Evolutionary conservation across 2,888 invertebrate species (phyloP).

Genomic region (Toxonevra muliebris): DNA sequence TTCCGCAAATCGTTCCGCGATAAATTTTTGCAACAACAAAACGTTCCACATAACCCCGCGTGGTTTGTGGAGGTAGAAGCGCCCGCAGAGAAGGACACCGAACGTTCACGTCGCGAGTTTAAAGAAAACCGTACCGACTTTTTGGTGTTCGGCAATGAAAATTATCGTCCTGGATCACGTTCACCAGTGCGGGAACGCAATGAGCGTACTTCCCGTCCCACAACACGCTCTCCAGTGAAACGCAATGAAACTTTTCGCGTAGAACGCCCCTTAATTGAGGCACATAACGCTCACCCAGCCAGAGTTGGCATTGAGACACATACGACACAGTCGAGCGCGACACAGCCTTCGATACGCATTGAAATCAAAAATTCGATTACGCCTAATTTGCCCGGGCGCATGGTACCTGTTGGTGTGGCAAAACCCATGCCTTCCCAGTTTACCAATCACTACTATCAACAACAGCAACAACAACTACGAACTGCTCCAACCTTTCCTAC

Average conservation of each 20-base stretch:
- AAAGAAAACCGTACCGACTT: conserved; percentile 54
- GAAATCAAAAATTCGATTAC: conserved; percentile 63
- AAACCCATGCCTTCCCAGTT: conserved; percentile 60
- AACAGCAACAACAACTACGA: not conserved
- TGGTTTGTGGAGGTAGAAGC: conserved; percentile 64
- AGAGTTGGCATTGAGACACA: conserved; percentile 17
- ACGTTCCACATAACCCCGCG: conserved; percentile 61
- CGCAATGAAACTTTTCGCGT: conserved; percentile 56
- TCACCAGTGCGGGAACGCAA: conserved; percentile 55
- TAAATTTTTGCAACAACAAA: conserved; percentile 56
- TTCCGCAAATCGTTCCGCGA: conserved; percentile 63
- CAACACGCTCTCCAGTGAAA: conserved; percentile 51
- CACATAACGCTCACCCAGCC: conserved; percentile 37
- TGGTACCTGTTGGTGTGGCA: conserved; percentile 63
- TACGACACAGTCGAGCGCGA: not conserved
- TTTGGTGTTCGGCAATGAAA: conserved; percentile 60
- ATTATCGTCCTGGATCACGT: conserved; percentile 60
- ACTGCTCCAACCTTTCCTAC: conserved; percentile 3
- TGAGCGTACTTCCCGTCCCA: conserved; percentile 42
- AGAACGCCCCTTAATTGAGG: conserved; percentile 44
- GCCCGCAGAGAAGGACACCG: conserved; percentile 22
- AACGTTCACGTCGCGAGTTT: conserved; percentile 11
- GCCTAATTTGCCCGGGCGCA: conserved; percentile 58
- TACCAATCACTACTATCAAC: conserved; percentile 36
- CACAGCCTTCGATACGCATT: conserved; percentile 56